Evolutionary conservation across 2,797 vertebrate species (phyloP).

Genomic region (Helicolenus hilgendorfi): DNA sequence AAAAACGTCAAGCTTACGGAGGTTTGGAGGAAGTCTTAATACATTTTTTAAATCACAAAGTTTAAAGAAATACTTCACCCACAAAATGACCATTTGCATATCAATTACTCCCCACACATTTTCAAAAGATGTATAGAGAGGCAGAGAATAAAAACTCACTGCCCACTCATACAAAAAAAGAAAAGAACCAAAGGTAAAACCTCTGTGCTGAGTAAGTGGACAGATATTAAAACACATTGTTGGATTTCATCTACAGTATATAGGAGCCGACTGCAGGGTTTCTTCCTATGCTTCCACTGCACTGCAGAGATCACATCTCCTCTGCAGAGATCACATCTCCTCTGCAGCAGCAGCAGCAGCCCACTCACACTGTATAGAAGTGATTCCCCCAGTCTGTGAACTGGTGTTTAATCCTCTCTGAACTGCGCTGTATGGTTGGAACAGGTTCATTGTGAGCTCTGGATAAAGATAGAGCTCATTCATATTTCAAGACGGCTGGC

Average conservation of each 20-base stretch:
- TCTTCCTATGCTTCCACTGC: neutral
- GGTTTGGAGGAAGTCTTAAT: neutral
- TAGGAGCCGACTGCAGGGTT: neutral
- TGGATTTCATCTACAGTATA: neutral
- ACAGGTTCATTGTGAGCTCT: conserved; percentile 14
- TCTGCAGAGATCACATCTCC: conserved; percentile 30
- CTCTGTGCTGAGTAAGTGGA: neutral
- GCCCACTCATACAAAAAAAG: neutral
- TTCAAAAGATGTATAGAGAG: neutral
- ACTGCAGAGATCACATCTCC: conserved; percentile 36
- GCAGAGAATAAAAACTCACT: neutral
- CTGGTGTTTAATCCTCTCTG: conserved; percentile 48
- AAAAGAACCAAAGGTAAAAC: neutral
- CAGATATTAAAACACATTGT: neutral
- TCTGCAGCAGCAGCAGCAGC: neutral
- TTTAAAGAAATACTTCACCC: neutral
- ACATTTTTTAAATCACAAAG: neutral
- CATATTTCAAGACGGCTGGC: conserved; percentile 20
- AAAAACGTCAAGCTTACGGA: neutral
- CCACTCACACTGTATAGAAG: neutral
- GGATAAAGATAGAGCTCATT: conserved; percentile 34
- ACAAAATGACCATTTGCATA: neutral
- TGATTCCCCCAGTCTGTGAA: neutral
- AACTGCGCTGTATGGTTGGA: neutral
- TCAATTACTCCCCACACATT: neutral